Base-by-base conservation (phyloP, 2,797 vertebrate genomes). In the Acrossocheilus fasciatus region DNA sequence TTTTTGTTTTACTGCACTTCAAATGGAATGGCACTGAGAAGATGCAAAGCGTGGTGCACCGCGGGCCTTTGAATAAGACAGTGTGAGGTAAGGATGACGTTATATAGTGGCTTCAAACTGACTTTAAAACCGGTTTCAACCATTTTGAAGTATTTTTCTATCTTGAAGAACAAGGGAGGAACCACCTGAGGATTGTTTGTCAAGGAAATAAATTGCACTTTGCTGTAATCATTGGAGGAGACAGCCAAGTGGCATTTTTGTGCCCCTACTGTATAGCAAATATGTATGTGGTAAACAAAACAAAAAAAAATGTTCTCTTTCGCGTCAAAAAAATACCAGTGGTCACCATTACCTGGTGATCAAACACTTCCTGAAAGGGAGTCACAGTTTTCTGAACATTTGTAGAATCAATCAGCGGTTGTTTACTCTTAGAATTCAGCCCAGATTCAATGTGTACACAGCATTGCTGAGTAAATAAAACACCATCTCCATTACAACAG, bases 41-140 rank as follows among this genome's bases (percentile, higher is more conserved):
- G 78, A 86, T 86, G 85, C 85, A 86, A 81, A 86, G 77, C 9
- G 43, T 66, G 34, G 54, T 34, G 69, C 84, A 81, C 66, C 43
- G 23, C 57, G 43, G 43, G 57, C 69, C 78, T 86, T 86, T 86
- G 85, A 86, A 66, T 68, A 66, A 75, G 78, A 86, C 77, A 50
- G 54, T 86, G 79, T 86, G 85, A 86, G 57, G 85, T 87, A 87
- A 79, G 83, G 69, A 81, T 84, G 78, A 75, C 59, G 45, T 47
- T 84, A 81, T 36, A 62, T n/a, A 54, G 64, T 68, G 50, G 74
- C 68, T 84, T 86, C 82, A 87, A 84, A 87, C 69, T 78, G 82
- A 84, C 66, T 85, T 85, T 85, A 52, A 85, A 86, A 86, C 85
- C 17, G 1, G 68, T 81, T 81, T 64, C 43, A 74, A 81, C 20